Base-by-base conservation (phyloP, 2,888 invertebrate genomes). In the Digitonthophagus gazella region DNA sequence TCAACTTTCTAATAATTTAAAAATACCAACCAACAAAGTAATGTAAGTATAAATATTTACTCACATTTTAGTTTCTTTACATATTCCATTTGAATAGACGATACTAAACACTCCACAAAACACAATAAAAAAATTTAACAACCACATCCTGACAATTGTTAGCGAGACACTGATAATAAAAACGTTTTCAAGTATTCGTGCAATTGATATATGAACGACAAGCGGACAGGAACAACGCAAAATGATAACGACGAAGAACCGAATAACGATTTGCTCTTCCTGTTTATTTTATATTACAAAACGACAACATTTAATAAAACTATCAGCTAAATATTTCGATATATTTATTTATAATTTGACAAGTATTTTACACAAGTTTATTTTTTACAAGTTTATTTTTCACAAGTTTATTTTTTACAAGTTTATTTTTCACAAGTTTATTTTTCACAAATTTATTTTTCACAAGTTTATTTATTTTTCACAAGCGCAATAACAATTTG, bases 21-120 rank as follows among this genome's bases (percentile, higher is more conserved):
- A 18, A 11, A 58, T 58, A 2, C 5, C 16, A 57, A 3, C 14
- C 11, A 58, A 11, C 19, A 19, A 58, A 18, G 16, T 58, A 18
- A 57, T 57, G 11, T 54, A n/a, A 54, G 11, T n/a, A 11, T 54
- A 14, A 5, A 57, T 11, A 56, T 3, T 58, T 18, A 61, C 19
- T 61, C 18, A 61, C 61, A 4, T 18, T 61, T 19, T 15, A n/a
- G 61, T 61, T 19, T 61, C 20, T 16, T 18, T 61, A 19, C 61
- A 61, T 18, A 61, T 61, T 18, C 61, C 61, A 61, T 61, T 61
- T 61, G 28, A 44, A 2, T 44, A 11, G 11, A 44, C 28, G 28
- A 44, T 44, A 44, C 8, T 8, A 44, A 44, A 44, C 11, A 11
- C 6, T 8, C 28, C 28, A 44, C 6, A 44, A 44, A 44, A 3